Percentiles rank a stretch among this genome's conserved stretches.
Evolutionary conservation across 2,888 invertebrate genomes (phyloP).

Genomic region (Epiblema foenella): DNA sequence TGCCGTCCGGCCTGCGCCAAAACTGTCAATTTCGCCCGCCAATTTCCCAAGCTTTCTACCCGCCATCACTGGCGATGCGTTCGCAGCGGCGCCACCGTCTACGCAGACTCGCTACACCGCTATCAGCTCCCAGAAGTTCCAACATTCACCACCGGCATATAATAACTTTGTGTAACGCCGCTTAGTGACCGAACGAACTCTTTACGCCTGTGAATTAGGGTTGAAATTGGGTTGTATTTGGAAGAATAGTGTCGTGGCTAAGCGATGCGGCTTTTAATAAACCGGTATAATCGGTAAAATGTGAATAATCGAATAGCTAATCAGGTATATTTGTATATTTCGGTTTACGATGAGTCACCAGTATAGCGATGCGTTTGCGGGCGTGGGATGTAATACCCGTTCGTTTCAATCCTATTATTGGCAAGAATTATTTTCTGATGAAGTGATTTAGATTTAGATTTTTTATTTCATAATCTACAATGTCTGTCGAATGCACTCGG

Average conservation of each 20-base stretch:
- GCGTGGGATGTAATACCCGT: slow-evolving; percentile 16
- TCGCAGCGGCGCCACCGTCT: slow-evolving; percentile 18
- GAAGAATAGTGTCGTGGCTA: slow-evolving; percentile 7
- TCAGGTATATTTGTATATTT: slow-evolving; percentile 10
- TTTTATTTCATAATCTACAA: too few species aligned
- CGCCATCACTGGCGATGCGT: background rate
- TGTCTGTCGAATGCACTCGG: too few species aligned
- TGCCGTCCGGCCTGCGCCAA: slow-evolving; percentile 53
- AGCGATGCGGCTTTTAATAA: slow-evolving; percentile 33
- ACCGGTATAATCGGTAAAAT: slow-evolving; percentile 39
- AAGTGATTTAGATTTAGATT: too few species aligned
- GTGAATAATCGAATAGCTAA: slow-evolving; percentile 30
- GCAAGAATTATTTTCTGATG: too few species aligned
- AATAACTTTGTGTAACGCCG: background rate
- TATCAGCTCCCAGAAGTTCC: slow-evolving; percentile 9
- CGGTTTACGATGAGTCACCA: slow-evolving; percentile 1
- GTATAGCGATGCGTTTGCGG: background rate
- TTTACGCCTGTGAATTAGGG: background rate
- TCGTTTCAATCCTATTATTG: background rate
- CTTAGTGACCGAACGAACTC: background rate
- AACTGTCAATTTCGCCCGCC: slow-evolving; percentile 47
- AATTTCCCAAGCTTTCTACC: slow-evolving; percentile 45
- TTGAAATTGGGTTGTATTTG: background rate
- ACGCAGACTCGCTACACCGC: background rate
- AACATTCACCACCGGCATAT: slow-evolving; percentile 8